Evolutionary conservation across 1,140 invertebrate species (phyloP).

Genomic region (Brachionus plicatilis): DNA sequence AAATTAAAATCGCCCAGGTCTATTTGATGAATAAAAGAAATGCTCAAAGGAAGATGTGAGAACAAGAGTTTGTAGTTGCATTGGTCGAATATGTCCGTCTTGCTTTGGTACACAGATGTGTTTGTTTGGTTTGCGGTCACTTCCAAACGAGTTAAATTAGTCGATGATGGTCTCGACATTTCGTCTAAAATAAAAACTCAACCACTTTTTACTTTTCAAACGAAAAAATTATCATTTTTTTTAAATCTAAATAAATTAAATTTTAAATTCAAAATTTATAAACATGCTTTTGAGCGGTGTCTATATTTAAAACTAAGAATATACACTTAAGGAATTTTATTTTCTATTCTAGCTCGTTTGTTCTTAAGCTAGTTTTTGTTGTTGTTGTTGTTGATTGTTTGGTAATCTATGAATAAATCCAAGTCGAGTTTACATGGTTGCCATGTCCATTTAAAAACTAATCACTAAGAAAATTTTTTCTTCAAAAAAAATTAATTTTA

Average conservation of each 20-base stretch:
- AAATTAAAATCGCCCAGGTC: background rate
- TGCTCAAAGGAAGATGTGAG: background rate
- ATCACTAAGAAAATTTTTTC: background rate
- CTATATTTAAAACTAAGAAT: background rate
- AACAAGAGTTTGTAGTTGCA: conserved; percentile 17
- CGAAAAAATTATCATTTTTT: conserved; percentile 12
- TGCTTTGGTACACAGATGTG: background rate
- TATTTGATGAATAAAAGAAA: background rate
- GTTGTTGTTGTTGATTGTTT: background rate
- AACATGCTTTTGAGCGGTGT: background rate
- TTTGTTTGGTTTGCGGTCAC: background rate
- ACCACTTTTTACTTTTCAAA: background rate
- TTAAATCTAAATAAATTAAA: conserved; percentile 26
- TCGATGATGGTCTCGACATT: conserved; percentile 21
- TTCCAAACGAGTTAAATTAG: background rate
- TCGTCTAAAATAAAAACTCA: background rate
- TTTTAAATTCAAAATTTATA: background rate
- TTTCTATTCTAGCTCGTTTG: background rate
- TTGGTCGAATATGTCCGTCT: background rate
- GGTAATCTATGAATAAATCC: background rate
- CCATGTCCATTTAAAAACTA: background rate
- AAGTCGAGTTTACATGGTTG: background rate
- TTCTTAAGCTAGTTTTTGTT: background rate
- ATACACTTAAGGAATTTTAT: conserved; percentile 9
- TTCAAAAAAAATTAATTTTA: no score